Conservation (phyloP, 2,888 invertebrate species). For the Callyntrura sp. region DNA sequence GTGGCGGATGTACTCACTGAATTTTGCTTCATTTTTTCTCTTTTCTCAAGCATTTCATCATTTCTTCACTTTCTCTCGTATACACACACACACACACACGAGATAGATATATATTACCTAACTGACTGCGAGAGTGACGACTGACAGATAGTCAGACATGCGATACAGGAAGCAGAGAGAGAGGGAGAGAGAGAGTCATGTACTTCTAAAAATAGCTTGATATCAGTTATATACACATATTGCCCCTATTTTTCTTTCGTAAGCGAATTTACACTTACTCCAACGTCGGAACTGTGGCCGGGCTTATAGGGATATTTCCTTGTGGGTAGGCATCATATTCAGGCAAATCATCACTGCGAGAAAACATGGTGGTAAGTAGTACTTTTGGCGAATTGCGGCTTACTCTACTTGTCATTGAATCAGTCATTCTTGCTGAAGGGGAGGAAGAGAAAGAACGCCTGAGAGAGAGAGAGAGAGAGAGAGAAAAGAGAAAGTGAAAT, state of each 20-base stretch:
- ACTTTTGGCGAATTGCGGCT: neutral
- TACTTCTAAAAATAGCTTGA: slow-evolving; percentile 39
- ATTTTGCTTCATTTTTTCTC: slow-evolving; percentile 19
- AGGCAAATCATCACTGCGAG: neutral
- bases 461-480: slow-evolving; percentile 4
- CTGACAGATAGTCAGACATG: slow-evolving; percentile 10
- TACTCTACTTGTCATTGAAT: neutral
- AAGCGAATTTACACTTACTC: neutral
- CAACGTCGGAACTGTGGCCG: neutral
- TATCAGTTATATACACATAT: slow-evolving; percentile 28
- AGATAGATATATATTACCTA: neutral
- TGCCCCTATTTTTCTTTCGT: neutral
- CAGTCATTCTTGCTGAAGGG: slow-evolving; percentile 26
- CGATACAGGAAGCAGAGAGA: too few relatives aligned
- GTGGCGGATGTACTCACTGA: neutral
- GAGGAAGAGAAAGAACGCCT: neutral
- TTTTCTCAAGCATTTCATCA: neutral
- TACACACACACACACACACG: too few relatives aligned
- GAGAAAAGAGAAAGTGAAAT: neutral
- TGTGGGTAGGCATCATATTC: neutral
- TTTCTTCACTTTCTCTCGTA: neutral
- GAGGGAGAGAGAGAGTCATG: neutral
- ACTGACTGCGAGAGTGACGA: slow-evolving; percentile 28
- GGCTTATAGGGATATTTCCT: too few relatives aligned
- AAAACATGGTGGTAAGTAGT: neutral